These are phyloP conservation scores for Sipha maydis DNA, from an alignment of 2,888 invertebrate species.

Conservation along the genomic window DNA sequence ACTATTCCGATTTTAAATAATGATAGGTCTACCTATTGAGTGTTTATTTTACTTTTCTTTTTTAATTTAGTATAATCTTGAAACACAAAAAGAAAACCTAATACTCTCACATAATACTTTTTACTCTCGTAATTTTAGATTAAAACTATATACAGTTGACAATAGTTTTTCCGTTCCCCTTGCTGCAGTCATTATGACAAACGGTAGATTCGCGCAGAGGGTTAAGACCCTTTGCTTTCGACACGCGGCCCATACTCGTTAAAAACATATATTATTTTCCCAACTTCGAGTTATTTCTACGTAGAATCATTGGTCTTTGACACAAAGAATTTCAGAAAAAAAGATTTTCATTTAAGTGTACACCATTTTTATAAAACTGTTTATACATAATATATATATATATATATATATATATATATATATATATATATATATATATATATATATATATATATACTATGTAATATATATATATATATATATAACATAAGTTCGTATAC, in stretches of 20 bases:
- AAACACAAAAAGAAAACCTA: background rate
- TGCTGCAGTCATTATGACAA: conserved; percentile 49
- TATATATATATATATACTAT: background rate
- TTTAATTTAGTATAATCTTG: conserved; percentile 3
- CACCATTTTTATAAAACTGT: background rate
- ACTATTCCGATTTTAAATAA: too few relatives aligned
- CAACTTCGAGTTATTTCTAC: conserved; percentile 31
- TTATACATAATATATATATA: background rate
- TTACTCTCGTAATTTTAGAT: conserved; percentile 52
- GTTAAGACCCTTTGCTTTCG: conserved; percentile 59
- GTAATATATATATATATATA: background rate
- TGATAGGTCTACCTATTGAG: too few relatives aligned
- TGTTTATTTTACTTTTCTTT: background rate
- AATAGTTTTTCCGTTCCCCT: conserved; percentile 47
- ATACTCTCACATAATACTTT: conserved; percentile 14
- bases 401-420: background rate
- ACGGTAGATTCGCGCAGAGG: conserved; percentile 21
- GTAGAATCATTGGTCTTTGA: conserved; percentile 39
- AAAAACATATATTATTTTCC: conserved; percentile 60
- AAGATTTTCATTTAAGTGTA: conserved; percentile 43
- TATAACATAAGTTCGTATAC: background rate
- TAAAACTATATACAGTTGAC: conserved; percentile 50
- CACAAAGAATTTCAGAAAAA: conserved; percentile 33
- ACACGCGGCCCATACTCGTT: conserved; percentile 61
- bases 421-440: background rate